Evolutionary conservation across 2,888 invertebrate species (phyloP).

Genomic region (Kryphioiulus occultus): DNA sequence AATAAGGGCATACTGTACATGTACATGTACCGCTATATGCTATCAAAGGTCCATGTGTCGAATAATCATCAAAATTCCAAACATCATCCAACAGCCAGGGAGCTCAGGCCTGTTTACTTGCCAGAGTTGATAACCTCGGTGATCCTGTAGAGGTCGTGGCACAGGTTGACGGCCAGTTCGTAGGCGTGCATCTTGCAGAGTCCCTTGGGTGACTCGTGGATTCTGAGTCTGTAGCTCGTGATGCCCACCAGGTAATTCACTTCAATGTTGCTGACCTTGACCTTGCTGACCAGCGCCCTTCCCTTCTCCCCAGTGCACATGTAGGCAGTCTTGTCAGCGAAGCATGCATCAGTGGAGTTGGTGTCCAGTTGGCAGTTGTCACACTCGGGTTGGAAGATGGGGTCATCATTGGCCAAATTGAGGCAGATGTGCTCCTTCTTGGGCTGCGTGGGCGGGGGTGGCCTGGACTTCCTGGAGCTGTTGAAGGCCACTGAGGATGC

Average conservation of each 20-base stretch:
- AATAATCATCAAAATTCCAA: no score
- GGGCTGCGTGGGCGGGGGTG: not conserved
- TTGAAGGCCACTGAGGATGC: not conserved
- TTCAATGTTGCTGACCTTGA: not conserved
- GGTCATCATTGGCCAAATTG: conserved; percentile 42
- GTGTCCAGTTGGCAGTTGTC: not conserved
- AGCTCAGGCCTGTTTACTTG: no score
- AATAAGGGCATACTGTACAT: no score
- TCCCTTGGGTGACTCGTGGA: not conserved
- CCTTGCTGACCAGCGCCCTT: conserved; percentile 41
- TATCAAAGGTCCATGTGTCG: no score
- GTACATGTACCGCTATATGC: no score
- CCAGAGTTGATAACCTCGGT: not conserved
- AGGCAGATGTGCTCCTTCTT: conserved; percentile 13
- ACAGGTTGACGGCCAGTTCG: conserved; percentile 39
- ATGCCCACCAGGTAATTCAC: conserved; percentile 48
- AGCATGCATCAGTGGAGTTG: conserved; percentile 20
- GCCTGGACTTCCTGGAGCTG: conserved; percentile 10
- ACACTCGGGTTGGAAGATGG: conserved; percentile 31
- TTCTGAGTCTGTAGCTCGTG: not conserved
- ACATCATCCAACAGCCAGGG: no score
- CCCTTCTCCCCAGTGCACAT: conserved; percentile 49
- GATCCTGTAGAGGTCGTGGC: conserved; percentile 48
- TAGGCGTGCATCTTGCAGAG: conserved; percentile 44
- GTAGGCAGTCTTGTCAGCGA: conserved; percentile 45